Evolutionary conservation across 2,113 vertebrate species (phyloP), one percentile per base, ranked within the genome.

Genomic region (Amphilophus citrinellus): DNA sequence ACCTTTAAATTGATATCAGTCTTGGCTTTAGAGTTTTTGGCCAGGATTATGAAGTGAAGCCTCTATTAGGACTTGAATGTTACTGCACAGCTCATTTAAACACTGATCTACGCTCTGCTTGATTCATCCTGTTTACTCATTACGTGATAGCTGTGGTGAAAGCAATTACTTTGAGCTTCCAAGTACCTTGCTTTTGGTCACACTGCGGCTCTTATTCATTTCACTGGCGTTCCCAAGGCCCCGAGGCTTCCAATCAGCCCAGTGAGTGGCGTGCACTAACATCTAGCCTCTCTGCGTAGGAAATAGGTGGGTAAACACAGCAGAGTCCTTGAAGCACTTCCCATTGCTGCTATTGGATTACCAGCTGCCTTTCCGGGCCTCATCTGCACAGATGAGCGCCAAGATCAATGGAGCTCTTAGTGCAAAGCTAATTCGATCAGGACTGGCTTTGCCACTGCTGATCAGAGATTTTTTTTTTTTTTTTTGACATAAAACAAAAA

Each of bases 331-430:
- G 92, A 93, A 93, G 88, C 93, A 93, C 93, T 94, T 95, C 92
- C 93, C 87, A 90, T 92, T 73, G 68, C 80, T 88, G 76, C 93
- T 94, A 95, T 96, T 95, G 92, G 93, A 95, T 96, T 96, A 96
- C 94, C 90, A 87, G 88, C 87, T 91, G 83, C 88, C 89, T 93
- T 92, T 93, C 92, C 65, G 82, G 90, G 90, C 91, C 92, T 92
- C 85, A 84, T 95, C 91, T 90, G 87, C 90, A 82, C 91, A 93
- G 88, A 95, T 92, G 93, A 96, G 93, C 93, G 94, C 93, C 87
- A 89, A 93, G 93, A 96, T 96, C 95, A 96, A 95, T 96, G 92
- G 85, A 91, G 91, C 95, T 94, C 94, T 95, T 93, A 91, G 93
- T 93, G 90, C 90, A 92, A 92, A 95, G 91, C 93, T 93, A 93